Evolutionary conservation across 2,888 invertebrate species (phyloP), one percentile per base, ranked within the genome.

Genomic region (Aquatica leii): DNA sequence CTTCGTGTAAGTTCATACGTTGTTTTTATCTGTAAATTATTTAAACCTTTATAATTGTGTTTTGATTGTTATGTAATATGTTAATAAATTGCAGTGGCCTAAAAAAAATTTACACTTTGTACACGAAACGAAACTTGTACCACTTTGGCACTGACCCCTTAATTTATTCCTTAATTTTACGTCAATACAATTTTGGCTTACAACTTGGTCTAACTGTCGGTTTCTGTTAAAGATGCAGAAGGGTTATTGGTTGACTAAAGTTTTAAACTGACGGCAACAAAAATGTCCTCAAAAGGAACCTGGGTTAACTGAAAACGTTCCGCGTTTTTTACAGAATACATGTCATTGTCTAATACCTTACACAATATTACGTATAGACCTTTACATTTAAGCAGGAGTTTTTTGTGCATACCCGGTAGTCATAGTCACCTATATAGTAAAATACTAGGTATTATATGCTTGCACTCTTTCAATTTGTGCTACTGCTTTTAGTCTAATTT

Each of bases 301-400:
- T 69, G 65, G 8, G 69, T 66, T 11, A 68, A 12, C 54, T 66
- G 68, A 51, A 66, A 66, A 15, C 59, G 53, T 35, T 70, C 70
- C 18, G 59, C 53, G 63, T 69, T 67, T 9, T 20, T 40, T 12
- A 69, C 60, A 9, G 60, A 17, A 64, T 74, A 74, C 43, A 73
- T 51, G 60, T 72, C 72, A 53, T 72, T 67, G 17, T 43, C 62
- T 52, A 72, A 57, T n/a, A 69, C 52, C 35, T 68, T 62, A 51
- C 59, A n/a, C n/a, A n/a, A 63, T 11, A 70, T 41, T 21, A 59
- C 65, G 60, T 73, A 71, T 14, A 65, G 68, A n/a, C 71, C 71
- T n/a, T 52, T 52, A 35, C 31, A 52, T 14, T 52, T 52, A 11
- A 35, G 54, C 37, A 62, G 55, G 60, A 71, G 62, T 72, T 71